Conservation (phyloP, 2,113 vertebrate species). For the Chiloscyllium plagiosum region DNA sequence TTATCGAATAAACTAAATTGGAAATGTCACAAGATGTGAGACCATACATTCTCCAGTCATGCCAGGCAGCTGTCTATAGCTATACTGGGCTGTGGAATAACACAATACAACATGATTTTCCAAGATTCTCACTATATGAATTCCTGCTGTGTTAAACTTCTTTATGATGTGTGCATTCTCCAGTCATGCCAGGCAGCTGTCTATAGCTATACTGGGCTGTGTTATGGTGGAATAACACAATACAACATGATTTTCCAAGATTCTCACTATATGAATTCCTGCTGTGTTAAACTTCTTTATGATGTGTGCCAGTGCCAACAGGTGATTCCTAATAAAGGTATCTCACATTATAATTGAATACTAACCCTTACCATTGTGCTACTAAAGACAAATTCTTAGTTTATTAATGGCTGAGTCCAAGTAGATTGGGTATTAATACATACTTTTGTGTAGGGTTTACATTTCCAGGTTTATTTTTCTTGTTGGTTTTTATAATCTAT, state of each 20-base stretch:
- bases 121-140: not conserved
- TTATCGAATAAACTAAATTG: not conserved
- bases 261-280: not conserved
- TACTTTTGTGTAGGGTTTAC: not conserved
- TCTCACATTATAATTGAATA: not conserved
- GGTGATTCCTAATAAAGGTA: not conserved
- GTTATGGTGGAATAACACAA: not conserved
- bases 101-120: not conserved
- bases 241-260: not conserved
- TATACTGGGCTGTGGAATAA: not conserved
- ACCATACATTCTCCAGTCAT: not conserved
- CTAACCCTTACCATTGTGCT: not conserved
- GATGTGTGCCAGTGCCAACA: not conserved
- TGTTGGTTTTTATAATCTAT: not conserved
- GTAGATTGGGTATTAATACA: not conserved
- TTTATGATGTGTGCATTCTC: not conserved
- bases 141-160: not conserved
- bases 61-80: not conserved
- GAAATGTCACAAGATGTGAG: not conserved
- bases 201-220: not conserved
- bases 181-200: not conserved
- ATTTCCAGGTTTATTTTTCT: not conserved
- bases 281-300: not conserved
- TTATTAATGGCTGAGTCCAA: not conserved
- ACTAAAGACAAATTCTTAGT: not conserved